Evolutionary conservation across 2,888 invertebrate genomes (phyloP), one percentile per base, ranked within the genome.

Genomic region (Sesia apiformis): DNA sequence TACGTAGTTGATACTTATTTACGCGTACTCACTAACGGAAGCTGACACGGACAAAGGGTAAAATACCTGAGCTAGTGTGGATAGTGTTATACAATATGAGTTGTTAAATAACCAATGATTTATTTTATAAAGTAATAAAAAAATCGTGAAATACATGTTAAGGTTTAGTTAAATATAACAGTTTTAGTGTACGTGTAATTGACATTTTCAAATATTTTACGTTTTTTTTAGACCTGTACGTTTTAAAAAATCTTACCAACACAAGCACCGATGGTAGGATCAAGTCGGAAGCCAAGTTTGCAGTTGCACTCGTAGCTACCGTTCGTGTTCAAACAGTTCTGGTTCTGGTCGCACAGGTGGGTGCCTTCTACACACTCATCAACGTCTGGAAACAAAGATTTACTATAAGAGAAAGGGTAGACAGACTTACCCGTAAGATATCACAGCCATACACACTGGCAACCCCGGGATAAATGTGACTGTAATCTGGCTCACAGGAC

Each of bases 321-420:
- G 7, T 86, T 82, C 0, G 84, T 88, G 59, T 90, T 90, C 5
- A 88, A 58, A 54, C 90, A 91, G 38, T 63, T 73, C 58, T 90
- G 89, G 54, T 87, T 70, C 54, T 72, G 74, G 49, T 88, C 86
- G 55, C 90, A 90, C 0, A 89, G 69, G 49, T 90, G 87, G 0
- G 80, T 81, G 1, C 83, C 85, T 62, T 89, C 86, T 0, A 70
- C 67, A 53, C 98, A 98, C 77, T 98, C 98, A 70, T 98, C 93
- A 4, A 98, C 93, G 73, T 99, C 99, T 86, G 66, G 0, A 63
- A 69, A 43, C 41, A 49, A 52, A 54, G 8, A 43, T n/a, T 40
- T 38, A 43, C 23, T 40, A 52, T 52, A 46, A 5, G 46, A n/a
- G 23, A 41, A 40, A 39, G 8, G 5, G 46, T 4, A 46, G 8